A percentile compares a stretch with the other conserved stretches of the same genome.
Conservation (phyloP, 2,113 vertebrate genomes). For the Limnothrissa miodon region DNA sequence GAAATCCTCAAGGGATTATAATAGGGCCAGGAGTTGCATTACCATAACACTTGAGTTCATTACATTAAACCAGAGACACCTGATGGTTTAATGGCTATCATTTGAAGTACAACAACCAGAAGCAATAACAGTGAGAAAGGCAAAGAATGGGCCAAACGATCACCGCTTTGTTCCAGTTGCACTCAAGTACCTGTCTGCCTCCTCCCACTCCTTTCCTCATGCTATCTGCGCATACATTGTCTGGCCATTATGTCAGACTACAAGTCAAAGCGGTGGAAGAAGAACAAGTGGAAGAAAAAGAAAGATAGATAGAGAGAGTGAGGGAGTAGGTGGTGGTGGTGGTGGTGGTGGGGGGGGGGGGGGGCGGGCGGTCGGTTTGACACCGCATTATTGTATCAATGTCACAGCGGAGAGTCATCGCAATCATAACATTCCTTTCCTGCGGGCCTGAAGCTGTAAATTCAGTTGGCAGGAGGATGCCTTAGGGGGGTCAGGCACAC, state of each 20-base stretch:
- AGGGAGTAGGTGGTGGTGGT: neutral
- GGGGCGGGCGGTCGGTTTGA: neutral
- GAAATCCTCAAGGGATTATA: constrained; percentile 55
- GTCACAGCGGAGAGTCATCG: constrained; percentile 39
- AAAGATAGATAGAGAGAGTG: neutral
- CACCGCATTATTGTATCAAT: constrained; percentile 56
- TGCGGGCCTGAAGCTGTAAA: constrained; percentile 54
- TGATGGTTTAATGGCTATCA: constrained; percentile 66
- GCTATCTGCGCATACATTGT: neutral
- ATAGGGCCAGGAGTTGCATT: constrained; percentile 52
- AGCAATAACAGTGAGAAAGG: constrained; percentile 49
- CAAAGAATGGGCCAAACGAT: constrained; percentile 45
- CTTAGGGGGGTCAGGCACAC: constrained; percentile 64
- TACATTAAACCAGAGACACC: constrained; percentile 61
- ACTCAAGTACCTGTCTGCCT: neutral
- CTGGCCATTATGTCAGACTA: neutral
- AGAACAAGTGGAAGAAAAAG: neutral
- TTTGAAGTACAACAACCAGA: constrained; percentile 50
- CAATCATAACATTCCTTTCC: constrained; percentile 65
- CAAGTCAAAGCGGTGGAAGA: neutral
- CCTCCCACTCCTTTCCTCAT: neutral
- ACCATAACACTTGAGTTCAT: constrained; percentile 63
- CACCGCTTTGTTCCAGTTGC: neutral
- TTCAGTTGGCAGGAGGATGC: constrained; percentile 61
- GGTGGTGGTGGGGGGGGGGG: neutral